These are phyloP conservation scores for Chirona hameri DNA, from an alignment of 2,888 invertebrate species.

Conservation along the genomic window DNA sequence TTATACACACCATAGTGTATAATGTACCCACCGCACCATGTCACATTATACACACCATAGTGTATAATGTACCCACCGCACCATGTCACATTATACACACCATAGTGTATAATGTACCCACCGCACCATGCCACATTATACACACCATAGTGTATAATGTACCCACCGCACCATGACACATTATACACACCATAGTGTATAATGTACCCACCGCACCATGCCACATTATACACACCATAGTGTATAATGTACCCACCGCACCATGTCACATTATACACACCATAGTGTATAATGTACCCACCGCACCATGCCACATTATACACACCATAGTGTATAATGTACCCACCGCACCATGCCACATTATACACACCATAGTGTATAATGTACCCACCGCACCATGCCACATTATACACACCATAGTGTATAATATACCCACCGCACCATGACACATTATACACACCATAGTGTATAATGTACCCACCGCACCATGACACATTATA, in stretches of 20 bases:
- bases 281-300: neutral
- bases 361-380: neutral
- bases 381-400: neutral
- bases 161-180: neutral
- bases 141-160: neutral
- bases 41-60: neutral
- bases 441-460: neutral
- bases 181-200: neutral
- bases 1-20: neutral
- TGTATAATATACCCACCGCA: neutral
- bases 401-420: neutral
- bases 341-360: neutral
- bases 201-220: neutral
- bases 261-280: neutral
- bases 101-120: neutral
- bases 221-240: neutral
- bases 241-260: neutral
- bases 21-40: neutral
- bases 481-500: neutral
- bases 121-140: neutral
- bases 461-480: neutral
- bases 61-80: neutral
- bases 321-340: neutral
- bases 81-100: neutral
- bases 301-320: neutral